A percentile compares a stretch with the other conserved stretches of the same genome.
phyloP scores from a whole-genome alignment of 2,888 invertebrate genomes.

The Ashinkailepas kermadecensis region DNA sequence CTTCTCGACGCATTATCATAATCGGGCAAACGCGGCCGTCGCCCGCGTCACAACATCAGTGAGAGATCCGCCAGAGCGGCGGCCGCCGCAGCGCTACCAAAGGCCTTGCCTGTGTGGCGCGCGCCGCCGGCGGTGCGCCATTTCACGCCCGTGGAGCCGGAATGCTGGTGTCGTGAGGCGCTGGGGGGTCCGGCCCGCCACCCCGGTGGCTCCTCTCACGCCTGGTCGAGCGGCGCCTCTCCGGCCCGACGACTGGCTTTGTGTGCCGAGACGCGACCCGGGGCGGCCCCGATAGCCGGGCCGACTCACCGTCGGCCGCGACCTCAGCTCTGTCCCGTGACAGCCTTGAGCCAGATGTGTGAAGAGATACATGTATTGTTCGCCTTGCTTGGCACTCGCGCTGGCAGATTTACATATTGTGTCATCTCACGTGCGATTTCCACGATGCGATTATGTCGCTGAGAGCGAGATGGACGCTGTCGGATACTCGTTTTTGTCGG shows the following conservation, averaged over 20 bases:
- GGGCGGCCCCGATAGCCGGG: no score
- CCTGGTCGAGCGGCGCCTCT: no score
- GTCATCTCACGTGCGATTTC: background rate
- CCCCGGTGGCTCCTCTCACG: no score
- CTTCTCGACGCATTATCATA: background rate
- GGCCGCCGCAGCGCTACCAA: background rate
- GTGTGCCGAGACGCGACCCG: no score
- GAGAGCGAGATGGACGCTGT: no score
- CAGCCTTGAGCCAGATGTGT: slow-evolving; percentile 15
- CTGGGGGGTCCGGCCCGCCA: no score
- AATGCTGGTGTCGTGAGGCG: background rate
- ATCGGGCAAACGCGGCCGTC: slow-evolving; percentile 8
- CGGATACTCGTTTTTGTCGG: no score
- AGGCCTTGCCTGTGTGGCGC: background rate
- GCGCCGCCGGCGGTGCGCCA: background rate
- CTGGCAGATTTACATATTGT: slow-evolving; percentile 1
- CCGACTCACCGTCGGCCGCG: no score
- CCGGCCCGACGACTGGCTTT: no score
- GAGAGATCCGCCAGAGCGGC: background rate
- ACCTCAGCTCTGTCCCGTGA: background rate
- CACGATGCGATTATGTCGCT: no score
- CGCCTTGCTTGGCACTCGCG: background rate
- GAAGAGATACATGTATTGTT: slow-evolving; percentile 10
- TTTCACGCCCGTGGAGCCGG: background rate
- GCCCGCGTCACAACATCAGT: background rate